Evolutionary conservation across 2,113 vertebrate species (phyloP).

Genomic region (Crotalus helleri): DNA sequence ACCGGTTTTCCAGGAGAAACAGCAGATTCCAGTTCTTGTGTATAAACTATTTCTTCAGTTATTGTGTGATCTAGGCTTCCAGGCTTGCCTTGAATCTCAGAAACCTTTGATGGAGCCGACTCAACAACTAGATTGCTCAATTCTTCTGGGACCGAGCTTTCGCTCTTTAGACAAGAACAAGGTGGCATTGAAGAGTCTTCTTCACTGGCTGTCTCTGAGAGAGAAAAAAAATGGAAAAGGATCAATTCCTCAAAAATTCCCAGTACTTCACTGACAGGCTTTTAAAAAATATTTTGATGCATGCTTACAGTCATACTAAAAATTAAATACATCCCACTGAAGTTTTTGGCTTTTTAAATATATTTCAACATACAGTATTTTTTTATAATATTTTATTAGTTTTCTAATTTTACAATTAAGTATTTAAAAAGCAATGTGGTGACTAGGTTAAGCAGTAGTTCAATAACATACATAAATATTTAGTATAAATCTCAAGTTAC

Average conservation of each 20-base stretch:
- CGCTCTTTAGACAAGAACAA: slow-evolving; percentile 75
- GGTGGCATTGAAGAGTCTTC: slow-evolving; percentile 70
- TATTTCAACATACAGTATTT: neutral
- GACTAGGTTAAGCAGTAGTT: too few species aligned
- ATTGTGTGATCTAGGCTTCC: slow-evolving; percentile 63
- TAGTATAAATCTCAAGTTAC: too few species aligned
- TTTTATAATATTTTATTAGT: too few species aligned
- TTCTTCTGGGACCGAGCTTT: slow-evolving; percentile 72
- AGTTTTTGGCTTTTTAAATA: neutral
- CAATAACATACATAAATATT: too few species aligned
- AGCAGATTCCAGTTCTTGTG: slow-evolving; percentile 77
- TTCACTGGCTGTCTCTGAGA: slow-evolving; percentile 75
- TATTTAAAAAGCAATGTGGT: too few species aligned
- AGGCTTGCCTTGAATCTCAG: slow-evolving; percentile 45
- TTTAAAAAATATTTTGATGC: neutral
- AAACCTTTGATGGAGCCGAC: slow-evolving; percentile 56
- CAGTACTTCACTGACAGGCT: neutral
- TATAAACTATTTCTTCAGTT: slow-evolving; percentile 71
- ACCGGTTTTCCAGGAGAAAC: slow-evolving; percentile 72
- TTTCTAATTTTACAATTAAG: too few species aligned
- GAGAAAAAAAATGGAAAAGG: neutral
- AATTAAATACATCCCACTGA: neutral
- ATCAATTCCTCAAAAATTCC: neutral
- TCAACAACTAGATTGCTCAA: slow-evolving; percentile 64
- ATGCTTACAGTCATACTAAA: neutral